These are phyloP conservation scores for Planococcus citri DNA, from an alignment of 1,140 invertebrate species.

Conservation along the genomic window DNA sequence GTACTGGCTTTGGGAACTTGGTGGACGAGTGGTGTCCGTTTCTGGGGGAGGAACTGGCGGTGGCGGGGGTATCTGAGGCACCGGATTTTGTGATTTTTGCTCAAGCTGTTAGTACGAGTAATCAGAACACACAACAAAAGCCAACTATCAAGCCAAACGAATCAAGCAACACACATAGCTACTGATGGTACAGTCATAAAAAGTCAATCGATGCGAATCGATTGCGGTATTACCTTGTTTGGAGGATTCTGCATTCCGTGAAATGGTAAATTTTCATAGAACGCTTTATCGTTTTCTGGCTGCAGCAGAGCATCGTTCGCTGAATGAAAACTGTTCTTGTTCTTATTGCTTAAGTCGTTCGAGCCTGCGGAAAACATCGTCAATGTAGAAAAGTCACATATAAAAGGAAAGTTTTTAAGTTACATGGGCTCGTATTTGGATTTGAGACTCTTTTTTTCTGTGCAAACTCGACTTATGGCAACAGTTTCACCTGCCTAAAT, in stretches of 20 bases:
- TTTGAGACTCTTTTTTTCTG: too few relatives aligned
- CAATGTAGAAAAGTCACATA: too few relatives aligned
- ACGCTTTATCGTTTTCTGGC: constrained; percentile 44
- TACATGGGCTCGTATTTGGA: too few relatives aligned
- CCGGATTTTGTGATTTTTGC: too few relatives aligned
- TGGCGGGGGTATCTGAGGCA: too few relatives aligned
- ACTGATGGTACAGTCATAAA: too few relatives aligned
- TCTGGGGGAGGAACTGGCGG: neutral
- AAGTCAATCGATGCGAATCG: neutral
- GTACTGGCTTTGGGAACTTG: constrained; percentile 38
- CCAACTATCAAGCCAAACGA: neutral
- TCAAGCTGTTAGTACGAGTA: too few relatives aligned
- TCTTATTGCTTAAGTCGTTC: constrained; percentile 38
- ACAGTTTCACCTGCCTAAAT: too few relatives aligned
- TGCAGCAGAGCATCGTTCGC: constrained; percentile 29
- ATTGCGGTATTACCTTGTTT: constrained; percentile 64
- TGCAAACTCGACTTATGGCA: too few relatives aligned
- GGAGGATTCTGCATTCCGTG: constrained; percentile 79
- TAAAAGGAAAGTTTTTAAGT: too few relatives aligned
- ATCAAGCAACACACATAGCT: neutral
- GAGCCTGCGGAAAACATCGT: constrained; percentile 33
- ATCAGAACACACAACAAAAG: neutral
- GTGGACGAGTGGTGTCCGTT: constrained; percentile 28
- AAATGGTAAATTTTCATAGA: constrained; percentile 88
- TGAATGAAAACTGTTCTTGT: constrained; percentile 33